Evolutionary conservation across 2,113 vertebrate genomes (phyloP).

Genomic region (Crotalus horridus): DNA sequence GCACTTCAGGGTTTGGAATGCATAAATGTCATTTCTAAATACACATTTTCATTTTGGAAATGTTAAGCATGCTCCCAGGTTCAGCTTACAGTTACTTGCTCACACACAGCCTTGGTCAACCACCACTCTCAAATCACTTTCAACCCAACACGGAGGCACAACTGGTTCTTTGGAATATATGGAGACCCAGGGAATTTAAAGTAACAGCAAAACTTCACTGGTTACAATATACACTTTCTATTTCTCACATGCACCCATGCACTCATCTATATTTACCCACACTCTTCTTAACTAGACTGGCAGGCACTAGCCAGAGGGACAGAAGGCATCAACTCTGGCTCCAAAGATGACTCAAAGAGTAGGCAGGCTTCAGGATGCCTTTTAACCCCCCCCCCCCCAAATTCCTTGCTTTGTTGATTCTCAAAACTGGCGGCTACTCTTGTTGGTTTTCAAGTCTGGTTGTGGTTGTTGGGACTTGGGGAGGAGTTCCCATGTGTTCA

Average conservation of each 20-base stretch:
- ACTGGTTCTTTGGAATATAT: not conserved
- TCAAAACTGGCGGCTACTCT: too few species aligned
- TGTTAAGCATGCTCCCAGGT: not conserved
- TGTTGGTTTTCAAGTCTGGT: too few species aligned
- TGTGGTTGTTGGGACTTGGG: too few species aligned
- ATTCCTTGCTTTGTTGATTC: too few species aligned
- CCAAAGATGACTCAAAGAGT: too few species aligned
- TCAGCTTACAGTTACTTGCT: not conserved
- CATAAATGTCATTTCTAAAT: conserved; percentile 19
- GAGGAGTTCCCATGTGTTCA: too few species aligned
- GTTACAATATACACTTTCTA: not conserved
- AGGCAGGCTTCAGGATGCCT: too few species aligned
- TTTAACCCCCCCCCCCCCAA: too few species aligned
- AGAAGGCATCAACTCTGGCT: too few species aligned
- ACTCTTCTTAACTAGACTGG: not conserved
- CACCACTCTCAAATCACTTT: not conserved
- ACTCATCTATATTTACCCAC: not conserved
- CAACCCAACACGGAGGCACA: not conserved
- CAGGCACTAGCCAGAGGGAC: too few species aligned
- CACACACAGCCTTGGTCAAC: not conserved
- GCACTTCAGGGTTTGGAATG: not conserved
- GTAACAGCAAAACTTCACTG: not conserved
- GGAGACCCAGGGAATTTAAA: not conserved
- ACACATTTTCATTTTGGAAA: conserved; percentile 14
- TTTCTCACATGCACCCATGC: not conserved